Evolutionary conservation across 2,113 vertebrate species (phyloP).

Genomic region (Bothrops jararaca): DNA sequence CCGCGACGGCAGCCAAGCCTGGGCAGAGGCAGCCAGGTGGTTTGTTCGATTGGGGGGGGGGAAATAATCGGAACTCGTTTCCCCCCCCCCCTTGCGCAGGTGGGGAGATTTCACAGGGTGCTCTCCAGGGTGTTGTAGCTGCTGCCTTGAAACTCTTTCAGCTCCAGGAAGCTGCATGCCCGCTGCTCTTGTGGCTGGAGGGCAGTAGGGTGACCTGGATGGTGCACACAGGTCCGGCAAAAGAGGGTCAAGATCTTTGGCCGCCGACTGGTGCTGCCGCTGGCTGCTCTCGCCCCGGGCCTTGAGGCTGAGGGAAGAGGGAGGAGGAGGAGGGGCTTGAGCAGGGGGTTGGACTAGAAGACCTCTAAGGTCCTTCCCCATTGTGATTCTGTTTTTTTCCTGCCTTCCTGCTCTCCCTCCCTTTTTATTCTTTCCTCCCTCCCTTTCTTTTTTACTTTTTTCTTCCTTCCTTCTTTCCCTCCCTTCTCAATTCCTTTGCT

Average conservation of each 20-base stretch:
- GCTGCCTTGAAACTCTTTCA: constrained; percentile 98
- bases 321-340: too few relatives aligned
- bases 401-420: too few relatives aligned
- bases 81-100: too few relatives aligned
- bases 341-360: too few relatives aligned
- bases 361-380: too few relatives aligned
- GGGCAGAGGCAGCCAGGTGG: too few relatives aligned
- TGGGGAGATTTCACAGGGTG: constrained; percentile 73
- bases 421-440: too few relatives aligned
- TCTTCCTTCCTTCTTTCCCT: too few relatives aligned
- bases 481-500: too few relatives aligned
- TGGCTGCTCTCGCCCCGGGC: constrained; percentile 69
- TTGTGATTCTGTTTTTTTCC: too few relatives aligned
- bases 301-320: constrained; percentile 60
- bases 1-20: neutral
- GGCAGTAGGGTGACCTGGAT: constrained; percentile 91
- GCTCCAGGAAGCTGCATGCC: constrained; percentile 92
- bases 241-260: constrained; percentile 86
- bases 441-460: too few relatives aligned
- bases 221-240: constrained; percentile 78
- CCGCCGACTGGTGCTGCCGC: constrained; percentile 86
- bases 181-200: constrained; percentile 87
- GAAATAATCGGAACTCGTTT: fast-evolving
- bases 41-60: neutral
- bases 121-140: constrained; percentile 97